Evolutionary conservation across 2,113 vertebrate genomes (phyloP).

Genomic region (Eurypyga helias): DNA sequence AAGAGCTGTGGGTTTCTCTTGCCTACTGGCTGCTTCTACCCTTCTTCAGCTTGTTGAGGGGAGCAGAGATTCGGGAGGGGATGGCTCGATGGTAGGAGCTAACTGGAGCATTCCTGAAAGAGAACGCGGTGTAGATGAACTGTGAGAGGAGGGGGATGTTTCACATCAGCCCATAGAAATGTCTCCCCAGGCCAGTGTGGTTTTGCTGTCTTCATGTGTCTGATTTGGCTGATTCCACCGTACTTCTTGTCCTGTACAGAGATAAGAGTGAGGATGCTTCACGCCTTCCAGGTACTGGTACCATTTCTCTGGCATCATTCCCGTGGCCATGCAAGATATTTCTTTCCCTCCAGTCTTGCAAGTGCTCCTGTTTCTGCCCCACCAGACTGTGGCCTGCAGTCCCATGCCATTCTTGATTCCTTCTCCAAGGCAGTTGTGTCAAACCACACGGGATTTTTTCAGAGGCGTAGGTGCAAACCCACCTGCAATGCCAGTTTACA

Average conservation of each 20-base stretch:
- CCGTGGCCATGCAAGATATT: rapidly evolving
- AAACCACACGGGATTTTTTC: neutral
- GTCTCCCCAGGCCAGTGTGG: neutral
- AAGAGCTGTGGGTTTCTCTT: neutral
- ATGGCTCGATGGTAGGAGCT: neutral
- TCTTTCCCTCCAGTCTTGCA: neutral
- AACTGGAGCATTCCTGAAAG: neutral
- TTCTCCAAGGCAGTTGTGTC: neutral
- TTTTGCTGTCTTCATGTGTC: neutral
- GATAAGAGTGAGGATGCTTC: neutral
- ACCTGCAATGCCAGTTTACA: neutral
- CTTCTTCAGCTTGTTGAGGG: neutral
- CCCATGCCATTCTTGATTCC: neutral
- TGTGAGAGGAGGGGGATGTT: neutral
- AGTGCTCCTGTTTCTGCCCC: neutral
- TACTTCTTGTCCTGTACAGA: constrained; percentile 19
- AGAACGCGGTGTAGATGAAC: neutral
- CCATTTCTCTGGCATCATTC: neutral
- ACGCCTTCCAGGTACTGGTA: neutral
- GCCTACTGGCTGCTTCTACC: neutral
- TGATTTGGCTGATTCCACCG: neutral
- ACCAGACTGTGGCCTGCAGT: neutral
- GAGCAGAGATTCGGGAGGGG: neutral
- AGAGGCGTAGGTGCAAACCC: neutral
- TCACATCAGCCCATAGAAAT: neutral